Evolutionary conservation across 2,888 invertebrate genomes (phyloP), one percentile per base, ranked within the genome.

Genomic region (Tyria jacobaeae): DNA sequence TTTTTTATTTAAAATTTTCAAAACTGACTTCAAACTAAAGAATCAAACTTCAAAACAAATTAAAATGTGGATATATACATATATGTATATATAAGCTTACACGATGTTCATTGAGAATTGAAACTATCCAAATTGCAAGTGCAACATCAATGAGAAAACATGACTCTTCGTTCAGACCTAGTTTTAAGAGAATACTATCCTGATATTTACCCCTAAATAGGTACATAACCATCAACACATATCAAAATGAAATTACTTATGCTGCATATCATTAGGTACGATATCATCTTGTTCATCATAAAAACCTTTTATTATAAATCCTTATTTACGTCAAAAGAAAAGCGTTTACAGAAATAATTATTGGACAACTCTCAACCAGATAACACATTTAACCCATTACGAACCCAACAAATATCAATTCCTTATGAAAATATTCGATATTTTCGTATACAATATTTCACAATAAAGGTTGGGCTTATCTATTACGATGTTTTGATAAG

Each of bases 401-500:
- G 9, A 31, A 15, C 53, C 53, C 34, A 14, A 53, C 52, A 57
- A 62, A 53, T 52, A 44, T 62, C 49, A 57, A 58, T 53, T 62
- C 49, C 49, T 39, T 53, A 53, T 49, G 49, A 62, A 34, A 58
- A 54, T 41, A 54, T 57, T 54, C 24, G 57, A 54, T 54, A 57
- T 34, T 53, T 48, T 35, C 21, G 17, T 53, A 5, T 37, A 60
- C 37, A 41, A 55, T 25, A 14, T 31, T 34, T 10, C n/a, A 57
- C 12, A 27, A 27, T 17, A 7, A 17, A 35, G 49, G n/a, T 35
- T 7, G 39, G 3, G 25, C 2, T 47, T 52, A 44, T 58, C 58
- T 44, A 15, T 14, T 39, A n/a, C 12, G 34, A 15, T 58, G 58
- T 52, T 58, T 58, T 21, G 15, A 25, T 54, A 39, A 5, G 10